Percentiles rank a stretch among this genome's conserved stretches.
phyloP scores from a whole-genome alignment of 2,888 invertebrate genomes.

The Tetragonula carbonaria region DNA sequence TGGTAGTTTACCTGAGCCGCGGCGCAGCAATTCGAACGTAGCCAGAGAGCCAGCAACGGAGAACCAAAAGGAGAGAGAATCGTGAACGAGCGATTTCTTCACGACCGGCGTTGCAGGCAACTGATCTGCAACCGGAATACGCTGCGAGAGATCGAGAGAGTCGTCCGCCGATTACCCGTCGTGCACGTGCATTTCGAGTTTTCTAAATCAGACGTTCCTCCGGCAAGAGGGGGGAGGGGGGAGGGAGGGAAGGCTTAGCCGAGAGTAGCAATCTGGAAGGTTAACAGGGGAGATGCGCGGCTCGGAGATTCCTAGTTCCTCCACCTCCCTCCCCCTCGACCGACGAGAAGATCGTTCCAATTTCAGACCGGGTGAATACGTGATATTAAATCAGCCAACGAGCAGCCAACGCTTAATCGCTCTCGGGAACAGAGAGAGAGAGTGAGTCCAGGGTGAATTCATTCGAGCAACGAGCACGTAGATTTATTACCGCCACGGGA shows the following conservation, averaged over 20 bases:
- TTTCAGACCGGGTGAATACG: conserved; percentile 59
- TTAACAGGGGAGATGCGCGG: conserved; percentile 51
- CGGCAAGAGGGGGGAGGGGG: background rate
- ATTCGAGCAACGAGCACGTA: conserved; percentile 45
- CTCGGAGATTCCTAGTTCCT: conserved; percentile 36
- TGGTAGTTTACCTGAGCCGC: background rate
- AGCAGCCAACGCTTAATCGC: conserved; percentile 53
- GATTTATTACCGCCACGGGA: conserved; percentile 47
- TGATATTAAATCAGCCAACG: conserved; percentile 60
- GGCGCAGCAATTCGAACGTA: no score
- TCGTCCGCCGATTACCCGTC: conserved; percentile 49
- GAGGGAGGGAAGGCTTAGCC: background rate
- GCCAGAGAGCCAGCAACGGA: no score
- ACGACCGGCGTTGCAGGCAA: background rate
- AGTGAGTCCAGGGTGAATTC: conserved; percentile 26
- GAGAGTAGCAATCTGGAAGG: conserved; percentile 60
- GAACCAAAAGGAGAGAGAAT: background rate
- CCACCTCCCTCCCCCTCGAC: background rate
- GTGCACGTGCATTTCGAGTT: conserved; percentile 49
- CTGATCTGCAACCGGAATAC: conserved; percentile 45
- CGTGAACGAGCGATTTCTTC: conserved; percentile 20
- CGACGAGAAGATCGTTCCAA: conserved; percentile 60
- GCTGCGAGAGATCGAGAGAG: conserved; percentile 50
- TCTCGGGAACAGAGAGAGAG: background rate
- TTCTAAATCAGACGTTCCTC: conserved; percentile 62